A percentile compares a stretch with the other conserved stretches of the same genome.
Conservation (phyloP, 2,888 invertebrate genomes). For the Parelbella ahira region DNA sequence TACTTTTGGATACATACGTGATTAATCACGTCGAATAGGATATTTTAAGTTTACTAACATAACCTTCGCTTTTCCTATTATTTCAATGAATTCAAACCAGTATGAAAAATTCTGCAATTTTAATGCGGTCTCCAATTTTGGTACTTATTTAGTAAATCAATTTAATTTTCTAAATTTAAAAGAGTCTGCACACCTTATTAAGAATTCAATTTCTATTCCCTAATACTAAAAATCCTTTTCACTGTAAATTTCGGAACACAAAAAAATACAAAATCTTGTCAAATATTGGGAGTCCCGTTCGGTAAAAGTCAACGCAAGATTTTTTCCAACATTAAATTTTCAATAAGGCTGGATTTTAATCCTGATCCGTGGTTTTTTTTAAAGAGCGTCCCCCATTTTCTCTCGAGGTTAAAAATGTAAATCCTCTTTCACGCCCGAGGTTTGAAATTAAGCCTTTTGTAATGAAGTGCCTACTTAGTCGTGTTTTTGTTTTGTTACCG, state of each 20-base stretch:
- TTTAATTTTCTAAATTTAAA: too few species aligned
- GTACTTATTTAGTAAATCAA: too few species aligned
- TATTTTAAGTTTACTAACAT: too few species aligned
- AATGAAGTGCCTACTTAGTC: slow-evolving; percentile 59
- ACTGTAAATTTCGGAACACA: slow-evolving; percentile 17
- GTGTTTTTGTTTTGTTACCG: slow-evolving; percentile 46
- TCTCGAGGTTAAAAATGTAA: slow-evolving; percentile 54
- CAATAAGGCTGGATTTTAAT: slow-evolving; percentile 36
- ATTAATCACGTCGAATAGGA: not conserved
- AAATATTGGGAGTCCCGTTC: slow-evolving; percentile 2
- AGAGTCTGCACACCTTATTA: not conserved
- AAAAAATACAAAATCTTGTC: slow-evolving; percentile 29
- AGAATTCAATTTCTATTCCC: not conserved
- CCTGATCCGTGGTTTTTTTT: slow-evolving; percentile 43
- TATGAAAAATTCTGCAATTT: too few species aligned
- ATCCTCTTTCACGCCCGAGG: slow-evolving; percentile 53
- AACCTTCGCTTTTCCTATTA: too few species aligned
- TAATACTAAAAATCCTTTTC: slow-evolving; percentile 1
- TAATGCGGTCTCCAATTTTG: too few species aligned
- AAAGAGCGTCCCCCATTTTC: slow-evolving; percentile 40
- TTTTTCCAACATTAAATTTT: slow-evolving; percentile 22
- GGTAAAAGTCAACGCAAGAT: slow-evolving; percentile 13
- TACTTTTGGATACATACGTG: not conserved
- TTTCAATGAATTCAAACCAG: too few species aligned
- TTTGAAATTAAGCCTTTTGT: slow-evolving; percentile 66